Evolutionary conservation across 2,797 vertebrate genomes (phyloP).

Genomic region (Leptatherina wallacei): DNA sequence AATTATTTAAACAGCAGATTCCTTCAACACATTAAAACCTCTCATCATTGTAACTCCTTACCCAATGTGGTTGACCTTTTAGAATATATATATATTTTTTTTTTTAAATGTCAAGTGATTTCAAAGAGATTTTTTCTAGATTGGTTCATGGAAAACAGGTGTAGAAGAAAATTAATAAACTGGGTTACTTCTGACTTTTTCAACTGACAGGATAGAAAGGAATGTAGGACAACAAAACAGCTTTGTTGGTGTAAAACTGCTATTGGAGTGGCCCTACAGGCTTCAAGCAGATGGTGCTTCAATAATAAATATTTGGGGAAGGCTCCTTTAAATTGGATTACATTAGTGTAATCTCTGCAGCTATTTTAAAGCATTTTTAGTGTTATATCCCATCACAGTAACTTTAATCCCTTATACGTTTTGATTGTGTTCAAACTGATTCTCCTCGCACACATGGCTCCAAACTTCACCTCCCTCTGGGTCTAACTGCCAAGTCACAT

Average conservation of each 20-base stretch:
- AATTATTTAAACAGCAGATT: slow-evolving; percentile 59
- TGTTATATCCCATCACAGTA: slow-evolving; percentile 73
- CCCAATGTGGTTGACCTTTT: slow-evolving; percentile 23
- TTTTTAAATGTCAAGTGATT: too few species aligned
- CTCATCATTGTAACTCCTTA: slow-evolving; percentile 29
- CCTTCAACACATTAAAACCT: slow-evolving; percentile 41
- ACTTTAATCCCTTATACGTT: slow-evolving; percentile 82
- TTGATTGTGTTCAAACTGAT: slow-evolving; percentile 82
- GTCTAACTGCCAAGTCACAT: slow-evolving; percentile 26
- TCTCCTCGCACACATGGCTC: slow-evolving; percentile 69
- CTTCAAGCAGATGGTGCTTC: slow-evolving; percentile 80
- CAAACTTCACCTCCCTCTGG: slow-evolving; percentile 48
- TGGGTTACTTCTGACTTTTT: slow-evolving; percentile 47
- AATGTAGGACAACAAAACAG: slow-evolving; percentile 75
- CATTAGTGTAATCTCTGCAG: slow-evolving; percentile 81
- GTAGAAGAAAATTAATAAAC: slow-evolving; percentile 20
- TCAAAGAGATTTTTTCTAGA: slow-evolving; percentile 21
- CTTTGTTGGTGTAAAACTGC: slow-evolving; percentile 59
- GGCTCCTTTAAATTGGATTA: slow-evolving; percentile 85
- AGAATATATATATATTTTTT: neutral
- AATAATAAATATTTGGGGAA: slow-evolving; percentile 83
- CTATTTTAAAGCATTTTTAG: slow-evolving; percentile 82
- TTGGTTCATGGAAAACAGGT: slow-evolving; percentile 40
- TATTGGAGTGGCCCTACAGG: slow-evolving; percentile 72
- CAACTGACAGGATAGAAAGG: slow-evolving; percentile 41